Conservation (phyloP, 1,140 invertebrate species). For the Calephelis virginiensis region DNA sequence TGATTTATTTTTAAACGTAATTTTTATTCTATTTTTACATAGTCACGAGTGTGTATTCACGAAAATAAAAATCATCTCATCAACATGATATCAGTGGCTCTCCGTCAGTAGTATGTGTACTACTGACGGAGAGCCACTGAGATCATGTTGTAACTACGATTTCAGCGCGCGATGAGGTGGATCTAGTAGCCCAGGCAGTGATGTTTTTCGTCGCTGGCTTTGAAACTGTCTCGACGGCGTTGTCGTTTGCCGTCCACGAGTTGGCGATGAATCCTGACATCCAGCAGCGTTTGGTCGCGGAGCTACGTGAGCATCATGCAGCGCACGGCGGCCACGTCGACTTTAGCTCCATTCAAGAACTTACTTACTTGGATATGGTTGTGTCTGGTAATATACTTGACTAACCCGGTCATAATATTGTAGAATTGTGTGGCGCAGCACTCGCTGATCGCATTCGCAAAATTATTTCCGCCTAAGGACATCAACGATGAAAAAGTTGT, state of each 20-base stretch:
- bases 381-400: conserved; percentile 68
- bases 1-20: too few species aligned
- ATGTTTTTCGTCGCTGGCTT: conserved; percentile 85
- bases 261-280: conserved; percentile 79
- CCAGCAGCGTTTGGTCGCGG: conserved; percentile 79
- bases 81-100: too few species aligned
- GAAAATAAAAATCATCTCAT: too few species aligned
- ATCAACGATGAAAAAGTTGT: too few species aligned
- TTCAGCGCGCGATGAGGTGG: conserved; percentile 71
- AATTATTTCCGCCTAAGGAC: too few species aligned
- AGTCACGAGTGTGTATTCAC: too few species aligned
- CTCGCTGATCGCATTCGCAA: too few species aligned
- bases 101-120: too few species aligned
- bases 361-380: conserved; percentile 84
- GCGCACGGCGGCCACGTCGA: conserved; percentile 64
- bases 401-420: too few species aligned
- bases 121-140: too few species aligned
- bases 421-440: too few species aligned
- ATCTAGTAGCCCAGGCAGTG: conserved; percentile 80
- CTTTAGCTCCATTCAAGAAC: conserved; percentile 76
- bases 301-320: conserved; percentile 71
- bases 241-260: conserved; percentile 56
- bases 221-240: conserved; percentile 81
- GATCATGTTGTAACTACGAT: neutral
- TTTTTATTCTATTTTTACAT: too few species aligned